Base-by-base conservation (phyloP, 2,113 vertebrate genomes). In the Saccopteryx leptura region DNA sequence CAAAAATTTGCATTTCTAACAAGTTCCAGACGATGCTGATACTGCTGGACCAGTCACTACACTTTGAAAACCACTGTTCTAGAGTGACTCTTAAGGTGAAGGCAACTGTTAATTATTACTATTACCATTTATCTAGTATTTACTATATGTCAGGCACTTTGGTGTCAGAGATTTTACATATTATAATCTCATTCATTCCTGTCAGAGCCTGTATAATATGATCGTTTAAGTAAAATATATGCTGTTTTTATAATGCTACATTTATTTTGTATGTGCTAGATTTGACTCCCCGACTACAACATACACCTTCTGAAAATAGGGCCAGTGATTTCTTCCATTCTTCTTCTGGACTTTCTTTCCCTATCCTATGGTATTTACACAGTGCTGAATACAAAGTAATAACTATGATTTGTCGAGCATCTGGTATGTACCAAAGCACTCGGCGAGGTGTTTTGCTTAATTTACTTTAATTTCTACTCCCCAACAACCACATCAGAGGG, bases 161-260 rank as follows among this genome's bases (percentile, higher is more conserved):
- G 21, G 26, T 66, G 33, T 88, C 71, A 82, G 92, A 33, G 39
- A 65, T 66, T 82, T 78, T 58, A 68, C 18, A 65, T 54, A 46
- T 31, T 71, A 69, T 31, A 63, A 24, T 83, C 72, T 93, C n/a
- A 65, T 85, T 95, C 85, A 86, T 83, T 89, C 61, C 50, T 48
- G 23, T 94, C 28, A 72, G n/a, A 72, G 19, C 60, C 28, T 33
- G 9, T 74, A 33, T 11, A 50, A 71, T 33, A 56, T 63, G 28
- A 90, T 46, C 82, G 90, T 72, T 80, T 46, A 93, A 56, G 18
- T 50, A 75, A 75, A 7, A 65, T 56, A 84, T 14, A 78, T 71
- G 39, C 19, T 63, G 24, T 71, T 92, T 94, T 92, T 56, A 63
- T 79, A 68, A 92, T 69, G 11, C 46, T 84, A 88, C 7, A 74